These are phyloP conservation scores for Psettodes erumei DNA, from an alignment of 2,113 vertebrate genomes.

Conservation along the genomic window DNA sequence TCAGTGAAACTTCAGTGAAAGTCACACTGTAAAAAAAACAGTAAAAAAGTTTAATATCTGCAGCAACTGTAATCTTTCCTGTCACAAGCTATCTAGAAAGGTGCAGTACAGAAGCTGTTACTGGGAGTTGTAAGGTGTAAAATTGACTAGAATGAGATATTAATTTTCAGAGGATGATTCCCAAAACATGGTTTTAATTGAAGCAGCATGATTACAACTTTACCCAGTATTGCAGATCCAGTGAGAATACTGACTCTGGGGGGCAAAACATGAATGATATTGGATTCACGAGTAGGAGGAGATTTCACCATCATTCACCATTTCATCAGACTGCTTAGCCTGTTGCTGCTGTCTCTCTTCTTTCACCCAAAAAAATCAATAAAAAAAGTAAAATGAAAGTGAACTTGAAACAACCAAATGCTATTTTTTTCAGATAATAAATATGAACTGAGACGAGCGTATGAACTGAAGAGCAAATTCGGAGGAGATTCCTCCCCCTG, in stretches of 20 bases:
- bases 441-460: too few relatives aligned
- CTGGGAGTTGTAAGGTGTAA: neutral
- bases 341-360: neutral
- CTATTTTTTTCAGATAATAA: neutral
- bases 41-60: too few relatives aligned
- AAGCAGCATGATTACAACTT: constrained; percentile 45
- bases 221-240: constrained; percentile 25
- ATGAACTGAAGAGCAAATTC: neutral
- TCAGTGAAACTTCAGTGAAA: too few relatives aligned
- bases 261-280: constrained; percentile 20
- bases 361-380: neutral
- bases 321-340: neutral
- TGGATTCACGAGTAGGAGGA: neutral
- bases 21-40: neutral
- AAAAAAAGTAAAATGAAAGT: neutral
- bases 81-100: constrained; percentile 11
- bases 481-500: neutral
- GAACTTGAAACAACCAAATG: neutral
- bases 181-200: constrained; percentile 56
- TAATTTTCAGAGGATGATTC: constrained; percentile 35
- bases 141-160: constrained; percentile 41
- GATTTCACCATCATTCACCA: constrained; percentile 11
- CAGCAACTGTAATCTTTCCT: too few relatives aligned
- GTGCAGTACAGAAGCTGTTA: constrained; percentile 7
- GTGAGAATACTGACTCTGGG: constrained; percentile 39